Evolutionary conservation across 2,888 invertebrate species (phyloP).

Genomic region (Cryptops parisi): DNA sequence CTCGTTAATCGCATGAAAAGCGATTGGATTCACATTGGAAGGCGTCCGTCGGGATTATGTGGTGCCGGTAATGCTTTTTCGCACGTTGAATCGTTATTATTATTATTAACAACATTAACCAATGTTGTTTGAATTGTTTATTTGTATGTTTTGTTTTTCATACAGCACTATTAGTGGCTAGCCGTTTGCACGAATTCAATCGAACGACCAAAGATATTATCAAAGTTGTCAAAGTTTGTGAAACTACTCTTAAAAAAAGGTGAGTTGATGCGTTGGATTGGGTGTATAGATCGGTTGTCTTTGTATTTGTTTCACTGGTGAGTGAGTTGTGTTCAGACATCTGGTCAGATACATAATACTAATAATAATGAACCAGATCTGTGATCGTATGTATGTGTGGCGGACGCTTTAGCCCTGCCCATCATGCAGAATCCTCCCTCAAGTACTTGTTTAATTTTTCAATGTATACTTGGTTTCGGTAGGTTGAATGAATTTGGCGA

Average conservation of each 20-base stretch:
- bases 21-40: constrained; percentile 91
- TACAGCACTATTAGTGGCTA: constrained; percentile 80
- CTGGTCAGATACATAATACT: too few species aligned
- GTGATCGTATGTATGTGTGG: too few species aligned
- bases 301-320: too few species aligned
- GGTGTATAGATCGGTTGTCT: constrained; percentile 2
- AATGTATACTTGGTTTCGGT: not conserved
- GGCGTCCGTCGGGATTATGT: constrained; percentile 92
- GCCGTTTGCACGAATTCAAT: constrained; percentile 80
- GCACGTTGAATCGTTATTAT: too few species aligned
- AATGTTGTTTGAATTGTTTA: not conserved
- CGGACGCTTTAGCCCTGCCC: too few species aligned
- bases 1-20: constrained; percentile 95
- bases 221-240: constrained; percentile 88
- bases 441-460: not conserved
- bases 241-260: constrained; percentile 79
- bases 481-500: constrained; percentile 87
- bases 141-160: constrained; percentile 18
- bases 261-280: constrained; percentile 25
- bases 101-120: too few species aligned
- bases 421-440: not conserved
- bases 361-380: too few species aligned
- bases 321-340: too few species aligned
- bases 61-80: constrained; percentile 80
- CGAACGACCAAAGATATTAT: constrained; percentile 76